Conservation (phyloP, 2,113 vertebrate species). For the Myrmecophaga tridactyla region DNA sequence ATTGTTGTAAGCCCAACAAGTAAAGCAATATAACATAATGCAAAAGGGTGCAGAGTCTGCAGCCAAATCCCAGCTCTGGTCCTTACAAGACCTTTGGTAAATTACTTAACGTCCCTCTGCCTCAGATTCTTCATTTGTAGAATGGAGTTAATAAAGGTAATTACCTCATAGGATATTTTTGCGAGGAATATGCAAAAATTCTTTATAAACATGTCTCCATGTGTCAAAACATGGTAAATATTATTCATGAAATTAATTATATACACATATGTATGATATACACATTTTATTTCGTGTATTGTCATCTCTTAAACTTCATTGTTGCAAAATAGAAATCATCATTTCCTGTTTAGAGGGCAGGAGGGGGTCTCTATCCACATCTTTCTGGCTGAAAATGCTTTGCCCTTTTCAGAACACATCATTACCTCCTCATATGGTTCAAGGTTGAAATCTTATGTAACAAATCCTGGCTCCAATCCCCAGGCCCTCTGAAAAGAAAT, state of each 20-base stretch:
- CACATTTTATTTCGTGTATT: not conserved
- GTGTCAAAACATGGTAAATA: not conserved
- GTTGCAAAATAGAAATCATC: not conserved
- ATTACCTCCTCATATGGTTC: not conserved
- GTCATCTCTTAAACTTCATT: not conserved
- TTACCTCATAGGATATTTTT: not conserved
- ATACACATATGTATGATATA: not conserved
- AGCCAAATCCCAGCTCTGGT: not conserved
- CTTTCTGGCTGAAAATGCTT: not conserved
- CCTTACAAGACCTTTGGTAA: not conserved
- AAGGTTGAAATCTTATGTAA: not conserved
- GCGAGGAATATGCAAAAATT: not conserved
- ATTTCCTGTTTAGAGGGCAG: not conserved
- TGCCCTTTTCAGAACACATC: not conserved
- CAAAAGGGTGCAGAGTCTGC: not conserved
- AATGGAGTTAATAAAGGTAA: not conserved
- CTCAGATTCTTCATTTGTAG: not conserved
- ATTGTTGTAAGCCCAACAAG: not conserved
- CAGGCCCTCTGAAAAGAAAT: not conserved
- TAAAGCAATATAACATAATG: rapidly evolving
- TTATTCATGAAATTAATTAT: not conserved
- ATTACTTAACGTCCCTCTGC: not conserved
- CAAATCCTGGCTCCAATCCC: not conserved
- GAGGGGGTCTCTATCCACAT: not conserved
- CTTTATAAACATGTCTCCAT: not conserved